Base-by-base conservation (phyloP, 2,113 vertebrate species). In the Vanacampus margaritifer region DNA sequence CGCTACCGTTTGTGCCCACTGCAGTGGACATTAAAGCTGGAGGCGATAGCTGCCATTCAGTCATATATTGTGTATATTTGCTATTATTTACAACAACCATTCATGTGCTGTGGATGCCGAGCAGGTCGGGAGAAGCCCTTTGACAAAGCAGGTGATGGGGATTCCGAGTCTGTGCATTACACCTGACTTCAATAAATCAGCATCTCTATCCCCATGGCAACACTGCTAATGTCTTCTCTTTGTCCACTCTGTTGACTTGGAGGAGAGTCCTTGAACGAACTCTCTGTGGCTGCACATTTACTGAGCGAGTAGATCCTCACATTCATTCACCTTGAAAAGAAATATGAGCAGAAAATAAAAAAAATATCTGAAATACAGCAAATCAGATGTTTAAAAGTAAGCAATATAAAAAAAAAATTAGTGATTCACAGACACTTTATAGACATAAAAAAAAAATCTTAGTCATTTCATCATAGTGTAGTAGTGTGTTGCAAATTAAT, bases 181-280 rank as follows among this genome's bases (percentile, higher is more conserved):
- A 21, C 43, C 71, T 71, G 68, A 69, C 67, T 66, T 37, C 19
- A 53, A 28, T 65, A 53, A 78, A 76, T 75, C 78, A 68, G 71
- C 74, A 73, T 68, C 57, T 41, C 36, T 61, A 71, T 87, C 61
- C n/a, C 83, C 84, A 87, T 86, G 76, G 80, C 78, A 85, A 90
- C 64, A 48, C 17, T 24, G 8, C 14, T n/a, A 46, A 46, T 10
- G 39, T 64, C 21, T 16, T 11, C 59, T 73, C 43, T 51, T 21
- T 67, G 51, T 76, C 72, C 62, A 51, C 43, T 13, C 36, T 28
- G 53, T 58, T 26, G 12, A 37, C n/a, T 51, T 78, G 28, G 17
- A 53, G 32, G 32, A 65, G 64, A 36, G 64, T 48, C 32, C 46
- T 65, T 23, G 17, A 21, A 10, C 37, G 46, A 32, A 65, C 28